Percentiles rank a stretch among this genome's conserved stretches.
phyloP scores from a whole-genome alignment of 2,888 invertebrate species.

The Drosophila mimetica region DNA sequence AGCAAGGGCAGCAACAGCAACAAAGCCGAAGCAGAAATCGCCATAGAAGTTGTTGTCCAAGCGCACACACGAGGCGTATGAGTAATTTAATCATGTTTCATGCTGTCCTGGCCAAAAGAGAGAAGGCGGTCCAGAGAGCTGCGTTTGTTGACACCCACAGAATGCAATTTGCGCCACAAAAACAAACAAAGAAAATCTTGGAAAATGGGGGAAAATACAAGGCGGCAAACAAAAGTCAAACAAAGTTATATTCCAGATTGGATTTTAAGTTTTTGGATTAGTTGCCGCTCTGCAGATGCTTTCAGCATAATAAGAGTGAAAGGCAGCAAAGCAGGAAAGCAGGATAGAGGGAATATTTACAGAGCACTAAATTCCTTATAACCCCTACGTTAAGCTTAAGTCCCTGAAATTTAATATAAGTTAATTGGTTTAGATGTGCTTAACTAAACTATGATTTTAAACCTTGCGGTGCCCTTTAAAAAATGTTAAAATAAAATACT shows the following conservation, averaged over 20 bases:
- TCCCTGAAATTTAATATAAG: not conserved
- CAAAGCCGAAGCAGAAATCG: constrained; percentile 62
- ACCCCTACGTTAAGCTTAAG: not conserved
- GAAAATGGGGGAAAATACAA: constrained; percentile 32
- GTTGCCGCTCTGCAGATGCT: constrained; percentile 13
- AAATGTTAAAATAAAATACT: too few relatives aligned
- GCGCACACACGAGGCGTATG: constrained; percentile 64
- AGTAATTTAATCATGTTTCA: constrained; percentile 71
- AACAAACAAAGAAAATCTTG: constrained; percentile 48
- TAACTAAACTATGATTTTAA: too few relatives aligned
- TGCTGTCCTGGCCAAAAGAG: constrained; percentile 52
- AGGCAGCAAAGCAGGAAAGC: not conserved
- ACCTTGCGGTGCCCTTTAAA: too few relatives aligned
- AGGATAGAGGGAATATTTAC: constrained; percentile 3
- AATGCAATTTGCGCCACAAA: constrained; percentile 72
- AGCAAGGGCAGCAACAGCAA: constrained; percentile 33
- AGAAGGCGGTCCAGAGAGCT: constrained; percentile 12
- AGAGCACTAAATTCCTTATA: not conserved
- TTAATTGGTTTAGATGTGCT: not conserved
- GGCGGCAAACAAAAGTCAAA: constrained; percentile 62
- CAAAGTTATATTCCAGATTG: constrained; percentile 46
- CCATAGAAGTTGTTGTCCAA: constrained; percentile 42
- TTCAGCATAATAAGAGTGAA: constrained; percentile 20
- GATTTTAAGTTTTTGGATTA: constrained; percentile 39
- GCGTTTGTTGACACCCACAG: constrained; percentile 72